Evolutionary conservation across 92 coral and sea anemone genomes (phyloP).

Genomic region (Umimayanthus chanpuru): DNA sequence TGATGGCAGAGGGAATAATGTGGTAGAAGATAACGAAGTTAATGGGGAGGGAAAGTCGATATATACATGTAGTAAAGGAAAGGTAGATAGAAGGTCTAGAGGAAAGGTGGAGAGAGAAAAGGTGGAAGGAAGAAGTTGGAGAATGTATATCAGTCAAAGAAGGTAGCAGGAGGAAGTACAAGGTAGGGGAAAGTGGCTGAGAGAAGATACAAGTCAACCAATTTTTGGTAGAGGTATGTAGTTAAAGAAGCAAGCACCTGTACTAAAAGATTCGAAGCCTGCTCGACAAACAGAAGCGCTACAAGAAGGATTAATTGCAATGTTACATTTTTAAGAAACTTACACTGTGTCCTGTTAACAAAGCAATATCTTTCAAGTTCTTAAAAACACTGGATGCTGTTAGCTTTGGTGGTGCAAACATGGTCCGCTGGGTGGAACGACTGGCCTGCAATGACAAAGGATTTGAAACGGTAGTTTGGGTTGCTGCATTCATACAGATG

Average conservation of each 20-base stretch:
- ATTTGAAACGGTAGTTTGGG: neutral
- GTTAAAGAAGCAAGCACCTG: neutral
- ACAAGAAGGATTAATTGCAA: neutral
- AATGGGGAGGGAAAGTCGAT: too few species aligned
- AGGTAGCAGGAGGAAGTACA: neutral
- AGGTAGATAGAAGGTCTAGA: neutral
- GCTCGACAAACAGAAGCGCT: too few species aligned
- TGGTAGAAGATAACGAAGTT: too few species aligned
- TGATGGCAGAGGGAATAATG: too few species aligned
- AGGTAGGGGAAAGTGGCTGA: neutral
- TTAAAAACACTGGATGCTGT: conserved; percentile 85
- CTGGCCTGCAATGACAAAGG: conserved; percentile 65
- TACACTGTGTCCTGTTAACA: conserved; percentile 95
- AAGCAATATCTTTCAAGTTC: conserved; percentile 89
- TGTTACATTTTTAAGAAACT: conserved; percentile 24
- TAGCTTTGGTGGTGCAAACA: conserved; percentile 99
- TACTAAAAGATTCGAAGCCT: neutral
- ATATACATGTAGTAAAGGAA: too few species aligned
- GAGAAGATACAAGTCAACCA: too few species aligned
- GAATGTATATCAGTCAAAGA: neutral
- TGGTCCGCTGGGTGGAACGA: conserved; percentile 91
- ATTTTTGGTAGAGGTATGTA: neutral
- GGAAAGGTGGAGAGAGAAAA: neutral
- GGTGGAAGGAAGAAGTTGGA: neutral
- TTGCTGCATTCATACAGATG: neutral